These are phyloP conservation scores for Paratilapia polleni DNA, from an alignment of 2,113 vertebrate species.

Conservation along the genomic window DNA sequence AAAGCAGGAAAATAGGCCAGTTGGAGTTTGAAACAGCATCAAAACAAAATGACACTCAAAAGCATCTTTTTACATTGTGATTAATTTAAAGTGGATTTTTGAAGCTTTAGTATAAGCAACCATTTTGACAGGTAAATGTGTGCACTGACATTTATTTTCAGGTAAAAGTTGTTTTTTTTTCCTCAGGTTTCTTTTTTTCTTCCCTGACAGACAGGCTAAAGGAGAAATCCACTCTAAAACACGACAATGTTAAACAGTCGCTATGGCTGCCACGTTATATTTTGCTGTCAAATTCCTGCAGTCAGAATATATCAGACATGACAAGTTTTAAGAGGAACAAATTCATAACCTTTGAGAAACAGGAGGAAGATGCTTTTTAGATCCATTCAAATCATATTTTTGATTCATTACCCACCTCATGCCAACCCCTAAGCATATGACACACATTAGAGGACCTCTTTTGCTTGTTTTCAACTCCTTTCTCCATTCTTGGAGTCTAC, in stretches of 20 bases:
- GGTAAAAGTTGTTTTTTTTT: neutral
- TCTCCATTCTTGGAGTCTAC: neutral
- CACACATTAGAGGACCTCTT: neutral
- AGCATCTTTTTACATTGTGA: neutral
- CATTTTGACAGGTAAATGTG: neutral
- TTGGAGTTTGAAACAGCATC: slow-evolving; percentile 1
- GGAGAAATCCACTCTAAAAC: neutral
- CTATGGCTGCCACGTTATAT: neutral
- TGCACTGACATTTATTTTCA: neutral
- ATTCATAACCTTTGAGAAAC: neutral
- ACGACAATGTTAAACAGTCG: neutral
- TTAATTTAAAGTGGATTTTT: neutral
- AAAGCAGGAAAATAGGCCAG: slow-evolving; percentile 27
- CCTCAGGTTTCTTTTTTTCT: neutral
- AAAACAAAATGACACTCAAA: neutral
- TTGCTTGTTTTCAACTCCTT: neutral
- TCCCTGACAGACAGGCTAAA: neutral
- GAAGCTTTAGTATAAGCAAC: neutral
- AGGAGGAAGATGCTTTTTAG: neutral
- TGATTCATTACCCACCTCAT: neutral
- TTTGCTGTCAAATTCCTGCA: neutral
- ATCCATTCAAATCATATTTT: neutral
- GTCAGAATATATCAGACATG: neutral
- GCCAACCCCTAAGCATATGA: neutral
- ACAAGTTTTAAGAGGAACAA: neutral